Percentiles rank a stretch among this genome's conserved stretches.
These are phyloP conservation scores for Petrophora chlorosata DNA, from an alignment of 2,888 invertebrate genomes.

Conservation along the genomic window DNA sequence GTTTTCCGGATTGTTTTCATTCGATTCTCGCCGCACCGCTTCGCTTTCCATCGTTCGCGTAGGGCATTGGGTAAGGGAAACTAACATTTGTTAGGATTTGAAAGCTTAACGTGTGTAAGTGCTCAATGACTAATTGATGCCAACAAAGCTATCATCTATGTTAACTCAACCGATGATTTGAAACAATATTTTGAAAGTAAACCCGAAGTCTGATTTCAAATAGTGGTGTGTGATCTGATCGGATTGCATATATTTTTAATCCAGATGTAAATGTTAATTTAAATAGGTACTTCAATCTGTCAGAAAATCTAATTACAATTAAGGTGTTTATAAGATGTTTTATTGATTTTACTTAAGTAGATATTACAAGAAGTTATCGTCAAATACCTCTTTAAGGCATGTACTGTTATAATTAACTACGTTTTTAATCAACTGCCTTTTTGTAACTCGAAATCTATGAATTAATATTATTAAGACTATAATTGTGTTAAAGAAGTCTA, in stretches of 20 bases:
- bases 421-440: too few relatives aligned
- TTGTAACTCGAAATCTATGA: too few relatives aligned
- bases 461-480: too few relatives aligned
- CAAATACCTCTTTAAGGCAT: not conserved
- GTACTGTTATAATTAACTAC: too few relatives aligned
- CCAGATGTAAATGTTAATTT: not conserved
- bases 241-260: not conserved
- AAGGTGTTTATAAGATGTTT: too few relatives aligned
- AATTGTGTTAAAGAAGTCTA: too few relatives aligned
- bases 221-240: conserved; percentile 40
- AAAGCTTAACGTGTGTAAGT: conserved; percentile 33
- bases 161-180: conserved; percentile 41
- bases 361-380: not conserved
- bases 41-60: too few relatives aligned
- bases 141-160: conserved; percentile 29
- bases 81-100: conserved; percentile 11
- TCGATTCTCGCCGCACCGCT: too few relatives aligned
- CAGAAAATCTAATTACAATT: too few relatives aligned
- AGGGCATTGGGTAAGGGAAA: too few relatives aligned
- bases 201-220: conserved; percentile 38
- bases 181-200: conserved; percentile 36
- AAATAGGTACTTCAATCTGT: too few relatives aligned
- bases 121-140: conserved; percentile 26
- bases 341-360: not conserved
- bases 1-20: too few relatives aligned